phyloP scores from a whole-genome alignment of 2,888 invertebrate species.

The Patella depressa region DNA sequence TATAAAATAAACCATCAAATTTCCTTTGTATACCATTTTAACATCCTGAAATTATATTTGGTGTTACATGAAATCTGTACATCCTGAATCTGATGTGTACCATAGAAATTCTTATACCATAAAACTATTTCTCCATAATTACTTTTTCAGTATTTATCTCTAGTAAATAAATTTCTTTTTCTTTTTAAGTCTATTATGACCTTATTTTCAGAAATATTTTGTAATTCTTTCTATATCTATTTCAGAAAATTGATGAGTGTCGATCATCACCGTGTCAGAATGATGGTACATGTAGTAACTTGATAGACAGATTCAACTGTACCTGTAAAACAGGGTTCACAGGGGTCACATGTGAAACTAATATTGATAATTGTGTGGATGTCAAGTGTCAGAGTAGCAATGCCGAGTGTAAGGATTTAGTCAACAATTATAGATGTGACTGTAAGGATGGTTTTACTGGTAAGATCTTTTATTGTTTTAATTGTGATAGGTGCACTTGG shows the following conservation, averaged over 20 bases:
- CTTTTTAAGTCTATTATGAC: too few relatives aligned
- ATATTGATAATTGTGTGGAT: conserved; percentile 48
- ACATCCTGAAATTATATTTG: too few relatives aligned
- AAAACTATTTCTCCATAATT: too few relatives aligned
- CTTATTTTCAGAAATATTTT: too few relatives aligned
- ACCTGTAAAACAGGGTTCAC: conserved; percentile 37
- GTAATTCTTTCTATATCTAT: background rate
- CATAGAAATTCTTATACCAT: too few relatives aligned
- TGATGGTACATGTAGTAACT: conserved; percentile 42
- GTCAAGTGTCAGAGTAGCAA: conserved; percentile 38
- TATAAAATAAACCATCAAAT: too few relatives aligned
- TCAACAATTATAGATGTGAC: conserved; percentile 42
- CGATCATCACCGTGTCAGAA: conserved; percentile 48
- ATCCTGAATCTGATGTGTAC: too few relatives aligned
- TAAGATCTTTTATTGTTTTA: conserved; percentile 18
- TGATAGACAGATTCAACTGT: conserved; percentile 33
- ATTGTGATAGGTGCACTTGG: background rate
- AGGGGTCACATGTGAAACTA: conserved; percentile 40
- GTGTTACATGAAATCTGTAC: too few relatives aligned
- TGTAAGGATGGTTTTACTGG: conserved; percentile 52
- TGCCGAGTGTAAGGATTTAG: conserved; percentile 40
- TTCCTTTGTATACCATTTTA: too few relatives aligned
- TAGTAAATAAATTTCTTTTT: too few relatives aligned
- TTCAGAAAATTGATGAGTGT: conserved; percentile 56
- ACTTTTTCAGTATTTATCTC: too few relatives aligned